Conservation (phyloP, 2,888 invertebrate genomes). For the Aromia moschata region DNA sequence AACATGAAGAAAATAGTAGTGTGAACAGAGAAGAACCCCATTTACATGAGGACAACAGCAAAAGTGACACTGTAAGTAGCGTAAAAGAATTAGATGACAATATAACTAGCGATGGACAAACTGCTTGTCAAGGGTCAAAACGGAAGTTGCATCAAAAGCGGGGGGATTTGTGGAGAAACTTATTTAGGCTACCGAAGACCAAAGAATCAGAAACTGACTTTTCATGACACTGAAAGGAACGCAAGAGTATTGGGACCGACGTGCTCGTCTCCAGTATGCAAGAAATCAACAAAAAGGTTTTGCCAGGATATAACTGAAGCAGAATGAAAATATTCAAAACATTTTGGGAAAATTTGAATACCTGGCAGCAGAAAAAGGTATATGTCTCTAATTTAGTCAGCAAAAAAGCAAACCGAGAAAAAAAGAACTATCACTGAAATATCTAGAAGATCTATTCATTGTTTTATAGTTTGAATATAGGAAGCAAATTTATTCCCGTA, state of each 20-base stretch:
- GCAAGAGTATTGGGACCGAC: constrained; percentile 7
- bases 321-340: constrained; percentile 9
- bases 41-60: no score
- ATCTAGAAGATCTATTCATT: constrained; percentile 12
- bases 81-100: no score
- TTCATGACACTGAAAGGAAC: constrained; percentile 14
- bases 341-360: constrained; percentile 18
- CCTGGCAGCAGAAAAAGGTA: constrained; percentile 10
- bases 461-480: constrained; percentile 16
- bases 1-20: no score
- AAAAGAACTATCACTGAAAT: constrained; percentile 3
- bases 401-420: constrained; percentile 2
- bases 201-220: constrained; percentile 15
- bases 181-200: constrained; percentile 18
- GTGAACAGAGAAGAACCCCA: no score
- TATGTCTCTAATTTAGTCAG: constrained; percentile 9
- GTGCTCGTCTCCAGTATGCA: constrained; percentile 4
- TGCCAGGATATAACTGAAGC: constrained; percentile 6
- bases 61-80: no score
- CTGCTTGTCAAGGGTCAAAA: no score
- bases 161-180: no score
- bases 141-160: no score
- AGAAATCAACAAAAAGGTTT: constrained; percentile 1
- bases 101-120: no score
- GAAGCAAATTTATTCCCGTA: no score